Conservation (phyloP, 2,113 vertebrate species). For the Coturnix japonica region DNA sequence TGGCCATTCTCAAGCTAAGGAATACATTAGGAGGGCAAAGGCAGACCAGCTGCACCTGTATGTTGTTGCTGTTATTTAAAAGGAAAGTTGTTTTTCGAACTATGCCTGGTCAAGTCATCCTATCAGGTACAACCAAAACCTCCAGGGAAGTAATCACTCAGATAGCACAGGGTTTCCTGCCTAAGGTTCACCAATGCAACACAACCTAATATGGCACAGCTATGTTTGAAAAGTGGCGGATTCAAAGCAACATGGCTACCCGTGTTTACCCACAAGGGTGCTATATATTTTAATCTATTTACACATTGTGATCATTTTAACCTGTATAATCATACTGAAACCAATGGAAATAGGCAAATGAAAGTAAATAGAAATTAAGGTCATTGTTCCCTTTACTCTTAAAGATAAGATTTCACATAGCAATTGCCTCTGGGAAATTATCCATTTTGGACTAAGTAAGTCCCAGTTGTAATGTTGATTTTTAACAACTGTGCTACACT, state of each 20-base stretch:
- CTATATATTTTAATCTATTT: not conserved
- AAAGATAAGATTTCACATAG: slow-evolving; percentile 21
- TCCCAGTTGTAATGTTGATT: slow-evolving; percentile 21
- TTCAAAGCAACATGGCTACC: not conserved
- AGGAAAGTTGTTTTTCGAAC: not conserved
- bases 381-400: not conserved
- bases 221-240: not conserved
- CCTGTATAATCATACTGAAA: not conserved
- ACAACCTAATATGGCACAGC: not conserved
- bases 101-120: not conserved
- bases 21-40: not conserved
- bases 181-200: not conserved
- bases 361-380: not conserved
- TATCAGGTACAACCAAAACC: not conserved
- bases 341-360: not conserved
- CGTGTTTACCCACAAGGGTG: not conserved
- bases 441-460: slow-evolving; percentile 50
- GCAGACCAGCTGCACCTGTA: not conserved
- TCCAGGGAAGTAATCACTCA: not conserved
- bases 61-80: not conserved
- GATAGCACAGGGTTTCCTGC: not conserved
- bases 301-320: not conserved
- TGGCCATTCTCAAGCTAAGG: not conserved
- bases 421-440: slow-evolving; percentile 6
- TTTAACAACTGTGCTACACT: slow-evolving; percentile 48